A percentile compares a stretch with the other conserved stretches of the same genome.
Conservation (phyloP, 2,888 invertebrate genomes). For the Cheiracanthium punctorium region DNA sequence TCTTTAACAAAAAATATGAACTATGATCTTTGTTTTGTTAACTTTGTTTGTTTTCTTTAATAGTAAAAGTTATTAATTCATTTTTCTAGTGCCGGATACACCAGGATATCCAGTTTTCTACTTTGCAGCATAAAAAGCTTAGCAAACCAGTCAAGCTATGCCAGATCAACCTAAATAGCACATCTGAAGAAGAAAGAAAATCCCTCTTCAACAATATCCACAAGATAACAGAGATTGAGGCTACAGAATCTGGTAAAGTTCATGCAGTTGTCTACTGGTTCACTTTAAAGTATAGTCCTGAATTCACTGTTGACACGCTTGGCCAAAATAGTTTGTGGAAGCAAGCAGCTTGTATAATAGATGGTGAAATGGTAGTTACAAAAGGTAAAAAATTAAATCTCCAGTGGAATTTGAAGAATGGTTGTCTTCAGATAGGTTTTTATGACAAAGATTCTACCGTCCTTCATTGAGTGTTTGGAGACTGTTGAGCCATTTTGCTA, state of each 20-base stretch:
- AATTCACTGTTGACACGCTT: slow-evolving; percentile 41
- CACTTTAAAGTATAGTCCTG: slow-evolving; percentile 32
- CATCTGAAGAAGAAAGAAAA: slow-evolving; percentile 31
- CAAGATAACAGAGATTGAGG: slow-evolving; percentile 27
- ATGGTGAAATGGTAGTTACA: slow-evolving; percentile 25
- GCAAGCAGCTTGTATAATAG: slow-evolving; percentile 51
- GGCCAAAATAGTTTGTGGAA: slow-evolving; percentile 33
- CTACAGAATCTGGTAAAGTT: slow-evolving; percentile 20
- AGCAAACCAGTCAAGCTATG: slow-evolving; percentile 46
- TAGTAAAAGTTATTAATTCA: background rate
- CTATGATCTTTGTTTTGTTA: no score
- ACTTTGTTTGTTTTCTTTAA: no score
- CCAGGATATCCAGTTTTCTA: slow-evolving; percentile 56
- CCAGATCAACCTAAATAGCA: slow-evolving; percentile 44
- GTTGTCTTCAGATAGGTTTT: slow-evolving; percentile 55
- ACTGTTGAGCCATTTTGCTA: background rate
- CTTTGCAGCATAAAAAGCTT: slow-evolving; percentile 38
- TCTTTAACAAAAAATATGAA: no score
- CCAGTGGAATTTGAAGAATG: slow-evolving; percentile 53
- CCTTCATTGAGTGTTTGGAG: background rate
- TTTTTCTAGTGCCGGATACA: slow-evolving; percentile 51
- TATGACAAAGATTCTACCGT: background rate
- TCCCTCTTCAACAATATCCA: slow-evolving; percentile 17
- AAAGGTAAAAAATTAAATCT: slow-evolving; percentile 45
- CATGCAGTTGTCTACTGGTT: slow-evolving; percentile 58